These are phyloP conservation scores for Drosophila lacertosa DNA, from an alignment of 1,140 invertebrate genomes.

Conservation along the genomic window DNA sequence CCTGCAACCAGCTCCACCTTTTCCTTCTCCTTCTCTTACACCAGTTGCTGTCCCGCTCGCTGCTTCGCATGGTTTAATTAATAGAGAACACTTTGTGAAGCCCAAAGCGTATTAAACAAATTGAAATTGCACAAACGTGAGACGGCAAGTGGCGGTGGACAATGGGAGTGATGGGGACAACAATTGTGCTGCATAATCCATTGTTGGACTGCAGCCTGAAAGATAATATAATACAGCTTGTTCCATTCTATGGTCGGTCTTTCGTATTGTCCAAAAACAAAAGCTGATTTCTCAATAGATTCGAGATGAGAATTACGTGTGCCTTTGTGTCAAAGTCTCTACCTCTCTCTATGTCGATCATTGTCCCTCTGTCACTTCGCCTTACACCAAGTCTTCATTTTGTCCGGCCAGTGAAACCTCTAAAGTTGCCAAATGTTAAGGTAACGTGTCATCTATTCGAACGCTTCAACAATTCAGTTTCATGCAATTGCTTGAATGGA, in stretches of 20 bases:
- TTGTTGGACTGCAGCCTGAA: not conserved
- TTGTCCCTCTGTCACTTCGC: not conserved
- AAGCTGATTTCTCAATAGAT: constrained; percentile 11
- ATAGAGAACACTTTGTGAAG: constrained; percentile 9
- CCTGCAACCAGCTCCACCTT: too few relatives aligned
- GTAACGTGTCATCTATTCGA: constrained; percentile 2
- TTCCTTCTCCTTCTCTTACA: not conserved
- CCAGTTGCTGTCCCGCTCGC: not conserved
- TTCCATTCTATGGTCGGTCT: constrained; percentile 4
- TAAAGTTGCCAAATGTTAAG: constrained; percentile 20
- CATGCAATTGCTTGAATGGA: constrained; percentile 5
- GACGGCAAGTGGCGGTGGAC: not conserved
- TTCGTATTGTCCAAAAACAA: constrained; percentile 17
- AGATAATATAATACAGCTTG: constrained; percentile 22
- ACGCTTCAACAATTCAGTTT: not conserved
- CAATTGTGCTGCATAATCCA: not conserved
- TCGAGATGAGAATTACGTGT: constrained; percentile 17
- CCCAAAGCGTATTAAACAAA: not conserved
- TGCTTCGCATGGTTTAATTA: not conserved
- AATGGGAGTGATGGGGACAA: not conserved
- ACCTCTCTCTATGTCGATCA: not conserved
- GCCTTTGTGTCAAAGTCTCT: not conserved
- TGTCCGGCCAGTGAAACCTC: constrained; percentile 18
- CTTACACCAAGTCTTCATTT: too few relatives aligned
- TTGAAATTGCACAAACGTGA: constrained; percentile 1